A percentile compares a stretch with the other conserved stretches of the same genome.
These are phyloP conservation scores for Lordiphosa collinella DNA, from an alignment of 1,140 invertebrate species.

Conservation along the genomic window DNA sequence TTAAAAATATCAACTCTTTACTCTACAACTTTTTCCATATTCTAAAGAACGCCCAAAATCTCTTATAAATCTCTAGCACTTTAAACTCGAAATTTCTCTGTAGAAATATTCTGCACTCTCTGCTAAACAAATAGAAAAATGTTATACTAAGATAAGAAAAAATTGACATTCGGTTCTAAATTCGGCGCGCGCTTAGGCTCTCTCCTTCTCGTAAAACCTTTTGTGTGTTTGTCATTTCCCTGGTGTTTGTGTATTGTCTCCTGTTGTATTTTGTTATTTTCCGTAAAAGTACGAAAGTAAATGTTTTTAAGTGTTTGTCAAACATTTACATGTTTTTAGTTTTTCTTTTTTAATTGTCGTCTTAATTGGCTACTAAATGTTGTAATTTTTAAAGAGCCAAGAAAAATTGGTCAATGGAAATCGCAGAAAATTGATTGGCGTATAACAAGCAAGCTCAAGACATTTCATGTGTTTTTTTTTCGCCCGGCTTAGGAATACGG, in stretches of 20 bases:
- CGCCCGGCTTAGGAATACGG: slow-evolving; percentile 80
- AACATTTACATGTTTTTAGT: slow-evolving; percentile 23
- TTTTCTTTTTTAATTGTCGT: slow-evolving; percentile 43
- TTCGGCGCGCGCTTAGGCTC: slow-evolving; percentile 6
- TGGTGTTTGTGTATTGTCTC: slow-evolving; percentile 22
- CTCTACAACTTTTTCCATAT: too few relatives aligned
- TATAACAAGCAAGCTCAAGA: slow-evolving; percentile 17
- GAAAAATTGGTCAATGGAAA: slow-evolving; percentile 18
- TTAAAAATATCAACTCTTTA: too few relatives aligned
- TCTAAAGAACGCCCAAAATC: too few relatives aligned
- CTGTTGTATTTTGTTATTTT: slow-evolving; percentile 29
- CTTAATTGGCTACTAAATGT: slow-evolving; percentile 64
- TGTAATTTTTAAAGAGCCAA: slow-evolving; percentile 37
- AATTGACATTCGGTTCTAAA: slow-evolving; percentile 68
- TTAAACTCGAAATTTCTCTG: neutral
- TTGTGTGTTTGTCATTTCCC: slow-evolving; percentile 16
- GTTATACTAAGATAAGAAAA: slow-evolving; percentile 27
- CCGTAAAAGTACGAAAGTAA: neutral
- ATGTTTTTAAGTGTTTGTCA: slow-evolving; percentile 19
- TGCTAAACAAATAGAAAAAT: neutral
- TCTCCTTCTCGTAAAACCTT: slow-evolving; percentile 6
- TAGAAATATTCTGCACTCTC: neutral
- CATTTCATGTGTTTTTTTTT: slow-evolving; percentile 51
- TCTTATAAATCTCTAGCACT: too few relatives aligned
- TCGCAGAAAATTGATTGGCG: slow-evolving; percentile 7